These are phyloP conservation scores for Drosophila putrida DNA, from an alignment of 2,888 invertebrate genomes.

Conservation along the genomic window DNA sequence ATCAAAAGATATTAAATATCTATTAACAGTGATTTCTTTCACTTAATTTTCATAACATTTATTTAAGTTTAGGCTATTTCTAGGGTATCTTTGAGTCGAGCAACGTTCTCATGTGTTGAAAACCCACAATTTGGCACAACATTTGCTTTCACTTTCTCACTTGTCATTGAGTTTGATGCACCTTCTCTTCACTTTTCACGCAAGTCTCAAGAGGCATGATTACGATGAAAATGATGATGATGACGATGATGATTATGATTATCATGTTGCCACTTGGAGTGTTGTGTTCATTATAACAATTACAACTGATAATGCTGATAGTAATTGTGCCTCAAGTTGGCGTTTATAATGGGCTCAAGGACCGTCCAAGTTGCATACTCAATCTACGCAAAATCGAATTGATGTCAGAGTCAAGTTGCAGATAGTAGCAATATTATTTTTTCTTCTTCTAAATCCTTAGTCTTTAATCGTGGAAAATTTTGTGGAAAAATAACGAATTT, in stretches of 20 bases:
- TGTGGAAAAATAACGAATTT: constrained; percentile 4
- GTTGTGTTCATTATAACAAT: constrained; percentile 31
- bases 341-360: constrained; percentile 51
- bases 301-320: constrained; percentile 27
- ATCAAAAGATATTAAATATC: too few species aligned
- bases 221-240: not conserved
- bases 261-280: constrained; percentile 8
- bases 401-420: constrained; percentile 63
- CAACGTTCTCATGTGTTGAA: not conserved
- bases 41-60: too few species aligned
- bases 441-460: constrained; percentile 8
- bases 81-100: not conserved
- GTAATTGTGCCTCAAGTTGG: constrained; percentile 29
- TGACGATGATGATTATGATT: not conserved
- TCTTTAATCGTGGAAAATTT: constrained; percentile 69
- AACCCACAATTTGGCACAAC: not conserved
- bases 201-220: constrained; percentile 7
- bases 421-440: constrained; percentile 54
- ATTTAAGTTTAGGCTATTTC: not conserved
- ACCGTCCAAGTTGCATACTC: constrained; percentile 30
- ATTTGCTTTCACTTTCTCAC: constrained; percentile 39
- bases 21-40: too few species aligned
- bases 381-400: constrained; percentile 47
- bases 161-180: constrained; percentile 23
- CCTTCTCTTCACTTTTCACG: not conserved